Evolutionary conservation across 2,797 vertebrate species (phyloP), one percentile per base, ranked within the genome.

Genomic region (Peromyscus attwateri): DNA sequence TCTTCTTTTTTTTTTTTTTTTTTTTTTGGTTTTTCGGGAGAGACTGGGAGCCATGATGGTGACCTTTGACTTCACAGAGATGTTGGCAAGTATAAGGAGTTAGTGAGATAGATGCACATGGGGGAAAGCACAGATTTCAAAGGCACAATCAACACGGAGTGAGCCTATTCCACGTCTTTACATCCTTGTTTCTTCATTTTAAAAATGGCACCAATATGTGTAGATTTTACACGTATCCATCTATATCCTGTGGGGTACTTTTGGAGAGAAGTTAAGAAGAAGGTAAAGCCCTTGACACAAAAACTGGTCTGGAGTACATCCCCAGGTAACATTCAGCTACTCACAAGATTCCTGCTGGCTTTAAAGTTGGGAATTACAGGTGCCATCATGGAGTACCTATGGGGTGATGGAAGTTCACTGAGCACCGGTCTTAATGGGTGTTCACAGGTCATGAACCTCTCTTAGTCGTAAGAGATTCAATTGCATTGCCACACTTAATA

Each of bases 291-390:
- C 52, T 91, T 55, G 60, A 12, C 43, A 75, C 9, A 37, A 57
- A 12, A 25, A 23, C 46, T 29, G 70, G 31, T 29, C 31, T n/a
- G 66, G 40, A 79, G 10, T 9, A n/a, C 62, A 79, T 79, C 19
- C 31, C 49, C 68, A n/a, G 0, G 0, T 21, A 60, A 27, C 9
- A 12, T 16, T 75, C 1, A 0, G 27, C 40, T 82, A 0, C 31
- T 27, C 40, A 19, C n/a, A 55, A 46, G 16, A 31, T 87, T 79
- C 40, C 55, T 76, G 16, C 77, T 27, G 46, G 1, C 64, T 52
- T 64, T 66, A 70, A 57, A n/a, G n/a, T 31, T 70, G 52, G 66
- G 23, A 13, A 6, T 37, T 25, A 21, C 46, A 34, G 60, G 17
- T 43, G 7, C 12, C 37, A 8, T 89, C 31, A 57, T 1, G 49